Base-by-base conservation (phyloP, 2,113 vertebrate species). In the Pterocles orientalis region DNA sequence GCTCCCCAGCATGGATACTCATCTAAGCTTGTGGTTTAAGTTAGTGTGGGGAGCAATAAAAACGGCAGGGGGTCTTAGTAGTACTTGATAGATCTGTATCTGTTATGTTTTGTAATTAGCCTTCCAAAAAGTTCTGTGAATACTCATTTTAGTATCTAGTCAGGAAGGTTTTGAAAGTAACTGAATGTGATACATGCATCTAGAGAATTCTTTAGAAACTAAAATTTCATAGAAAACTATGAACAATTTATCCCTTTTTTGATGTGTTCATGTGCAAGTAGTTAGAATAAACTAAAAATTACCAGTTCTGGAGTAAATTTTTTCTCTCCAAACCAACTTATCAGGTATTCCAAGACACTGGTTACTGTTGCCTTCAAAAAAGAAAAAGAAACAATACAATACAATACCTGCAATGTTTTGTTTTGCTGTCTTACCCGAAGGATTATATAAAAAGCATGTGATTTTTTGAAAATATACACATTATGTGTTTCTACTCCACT, bases 221-320 rank as follows among this genome's bases (percentile, higher is more conserved):
- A 80, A 78, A 89, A 26, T 51, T 56, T 77, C 14, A 73, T 19
- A 54, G 33, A 70, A 76, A 83, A 62, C 10, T 18, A 21, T 14
- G 25, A 75, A 39, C 23, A 62, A 39, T 62, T 53, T 72, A 73
- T 80, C 34, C 45, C 39, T 89, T 66, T 9, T 73, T 90, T 86
- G 73, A 90, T 29, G 23, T 0, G 3, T 78, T 94, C 7, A 34
- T 26, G 53, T 86, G 41, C 57, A 96, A 92, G 88, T 76, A 88
- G 90, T 82, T 95, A 95, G 31, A 96, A 94, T 72, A 82, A 95
- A 62, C 68, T 13, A 80, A 96, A 83, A 98, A 97, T 98, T 98
- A 99, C 99, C 99, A 99, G 92, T 98, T 99, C 99, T 86, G 99
- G 98, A 94, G 98, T 98, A 97, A 99, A 99, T 34, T 98, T 97